Evolutionary conservation across 2,797 vertebrate species (phyloP).

Genomic region (Lacerta agilis): DNA sequence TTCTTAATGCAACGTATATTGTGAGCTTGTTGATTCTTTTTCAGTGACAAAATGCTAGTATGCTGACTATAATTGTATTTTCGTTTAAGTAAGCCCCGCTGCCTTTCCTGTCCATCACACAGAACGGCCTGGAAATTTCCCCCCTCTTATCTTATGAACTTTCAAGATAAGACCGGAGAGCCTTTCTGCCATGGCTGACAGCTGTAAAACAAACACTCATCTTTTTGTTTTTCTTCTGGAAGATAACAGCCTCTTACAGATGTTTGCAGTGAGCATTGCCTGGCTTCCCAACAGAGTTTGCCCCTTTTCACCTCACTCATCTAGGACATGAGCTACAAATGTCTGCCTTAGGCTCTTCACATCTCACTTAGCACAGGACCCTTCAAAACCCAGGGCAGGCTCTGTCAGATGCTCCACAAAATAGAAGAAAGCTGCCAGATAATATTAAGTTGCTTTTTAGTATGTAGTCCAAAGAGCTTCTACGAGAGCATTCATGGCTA

Average conservation of each 20-base stretch:
- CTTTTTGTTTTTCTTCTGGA: constrained; percentile 23
- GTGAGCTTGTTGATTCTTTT: neutral
- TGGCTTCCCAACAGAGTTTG: neutral
- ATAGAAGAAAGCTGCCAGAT: constrained; percentile 48
- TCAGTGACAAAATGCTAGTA: neutral
- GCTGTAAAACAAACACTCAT: neutral
- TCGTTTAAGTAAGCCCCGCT: neutral
- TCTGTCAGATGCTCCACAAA: constrained; percentile 49
- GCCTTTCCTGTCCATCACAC: neutral
- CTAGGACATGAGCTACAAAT: neutral
- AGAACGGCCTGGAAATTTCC: neutral
- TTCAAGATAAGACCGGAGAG: neutral
- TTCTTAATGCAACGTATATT: neutral
- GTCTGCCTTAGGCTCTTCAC: constrained; percentile 36
- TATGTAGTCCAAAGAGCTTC: constrained; percentile 28
- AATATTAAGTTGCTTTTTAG: constrained; percentile 45
- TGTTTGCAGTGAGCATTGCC: constrained; percentile 2
- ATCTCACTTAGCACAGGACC: constrained; percentile 23
- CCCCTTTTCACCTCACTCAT: constrained; percentile 19
- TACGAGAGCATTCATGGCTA: constrained; percentile 40
- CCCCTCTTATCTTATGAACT: neutral
- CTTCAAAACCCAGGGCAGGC: constrained; percentile 39
- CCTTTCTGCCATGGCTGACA: neutral
- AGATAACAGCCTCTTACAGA: neutral
- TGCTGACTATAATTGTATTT: neutral